These are phyloP conservation scores for Platorchestia sp. DNA, from an alignment of 1,140 invertebrate genomes.

Conservation along the genomic window DNA sequence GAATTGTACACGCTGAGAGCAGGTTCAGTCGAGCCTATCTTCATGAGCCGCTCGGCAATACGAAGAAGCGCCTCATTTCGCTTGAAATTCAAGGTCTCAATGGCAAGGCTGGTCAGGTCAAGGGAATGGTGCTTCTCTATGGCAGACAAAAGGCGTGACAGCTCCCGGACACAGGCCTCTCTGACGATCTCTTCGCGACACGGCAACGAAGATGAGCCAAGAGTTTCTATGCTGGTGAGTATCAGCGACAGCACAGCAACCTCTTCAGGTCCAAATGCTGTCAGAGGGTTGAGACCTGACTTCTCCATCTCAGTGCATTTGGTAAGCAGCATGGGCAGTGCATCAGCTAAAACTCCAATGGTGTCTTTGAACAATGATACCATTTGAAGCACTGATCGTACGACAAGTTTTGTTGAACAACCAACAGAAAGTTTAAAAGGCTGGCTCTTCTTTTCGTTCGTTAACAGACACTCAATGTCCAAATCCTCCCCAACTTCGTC, in stretches of 20 bases:
- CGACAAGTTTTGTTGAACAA: not conserved
- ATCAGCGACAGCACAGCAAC: not conserved
- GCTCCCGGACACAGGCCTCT: not conserved
- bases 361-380: not conserved
- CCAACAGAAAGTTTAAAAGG: not conserved
- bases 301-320: not conserved
- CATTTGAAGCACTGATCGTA: not conserved
- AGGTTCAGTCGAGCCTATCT: not conserved
- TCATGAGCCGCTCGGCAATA: not conserved
- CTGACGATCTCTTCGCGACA: not conserved
- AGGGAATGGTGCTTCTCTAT: not conserved
- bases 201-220: not conserved
- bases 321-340: not conserved
- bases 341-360: not conserved
- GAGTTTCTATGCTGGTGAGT: not conserved
- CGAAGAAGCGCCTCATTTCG: not conserved
- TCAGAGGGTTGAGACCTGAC: constrained; percentile 10
- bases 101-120: not conserved
- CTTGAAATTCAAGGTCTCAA: not conserved
- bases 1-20: not conserved
- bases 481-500: constrained; percentile 32
- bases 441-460: not conserved
- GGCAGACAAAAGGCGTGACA: not conserved
- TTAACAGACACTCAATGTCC: not conserved
- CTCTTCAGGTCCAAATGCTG: not conserved